These are phyloP conservation scores for Diploptera punctata DNA, from an alignment of 2,888 invertebrate genomes.

Conservation along the genomic window DNA sequence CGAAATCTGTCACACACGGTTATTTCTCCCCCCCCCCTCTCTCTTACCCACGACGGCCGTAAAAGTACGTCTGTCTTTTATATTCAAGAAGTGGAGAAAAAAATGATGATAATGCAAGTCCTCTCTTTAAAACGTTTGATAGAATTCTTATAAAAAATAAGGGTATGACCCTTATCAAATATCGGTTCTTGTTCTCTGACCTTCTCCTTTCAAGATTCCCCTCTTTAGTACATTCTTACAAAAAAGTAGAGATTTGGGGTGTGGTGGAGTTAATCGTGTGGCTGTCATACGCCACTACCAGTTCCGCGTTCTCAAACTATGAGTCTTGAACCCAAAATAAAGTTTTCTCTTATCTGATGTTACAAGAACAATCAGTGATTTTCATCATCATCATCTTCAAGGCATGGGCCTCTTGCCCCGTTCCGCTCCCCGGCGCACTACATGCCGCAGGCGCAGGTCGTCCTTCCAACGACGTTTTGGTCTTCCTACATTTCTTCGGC, in stretches of 20 bases:
- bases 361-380: no score
- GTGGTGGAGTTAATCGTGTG: slow-evolving; percentile 5
- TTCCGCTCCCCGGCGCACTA: no score
- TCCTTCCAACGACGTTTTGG: no score
- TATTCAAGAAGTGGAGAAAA: not conserved
- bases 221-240: not conserved
- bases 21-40: not conserved
- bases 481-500: no score
- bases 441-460: no score
- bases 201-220: not conserved
- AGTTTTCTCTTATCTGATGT: no score
- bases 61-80: not conserved
- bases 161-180: slow-evolving; percentile 1
- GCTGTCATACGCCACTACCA: slow-evolving; percentile 12
- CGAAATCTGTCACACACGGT: not conserved
- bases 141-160: slow-evolving; percentile 8
- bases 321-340: no score
- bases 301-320: no score
- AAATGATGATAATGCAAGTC: not conserved
- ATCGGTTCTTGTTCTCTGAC: not conserved
- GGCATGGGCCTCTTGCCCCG: no score
- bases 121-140: not conserved
- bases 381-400: no score
- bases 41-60: not conserved
- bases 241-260: not conserved